Evolutionary conservation across 2,888 invertebrate species (phyloP), one percentile per base, ranked within the genome.

Genomic region (Linyphia triangularis): DNA sequence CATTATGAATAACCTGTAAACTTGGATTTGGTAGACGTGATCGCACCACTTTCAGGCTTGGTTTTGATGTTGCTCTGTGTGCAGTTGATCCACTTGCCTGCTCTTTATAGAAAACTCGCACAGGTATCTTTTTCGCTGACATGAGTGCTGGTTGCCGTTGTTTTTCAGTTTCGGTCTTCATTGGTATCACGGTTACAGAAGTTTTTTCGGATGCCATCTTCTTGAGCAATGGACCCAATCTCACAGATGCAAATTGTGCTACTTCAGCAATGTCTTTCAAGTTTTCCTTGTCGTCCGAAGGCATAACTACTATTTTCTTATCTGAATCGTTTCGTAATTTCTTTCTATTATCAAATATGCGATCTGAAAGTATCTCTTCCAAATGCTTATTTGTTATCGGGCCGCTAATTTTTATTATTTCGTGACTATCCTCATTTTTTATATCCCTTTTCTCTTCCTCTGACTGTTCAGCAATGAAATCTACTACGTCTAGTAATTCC

Each of bases 361-460:
- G 63, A 33, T 83, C 72, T n/a, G 84, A 65, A 84, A 89, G 77
- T 61, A 89, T 89, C 40, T 84, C 75, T 40, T 84, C 72, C 4
- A 88, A 30, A 26, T 81, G 86, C 0, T 63, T 33, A 22, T 88
- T 70, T 28, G 83, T 88, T 9, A 83, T 72, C 2, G 77, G 88
- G 3, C 83, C 83, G 63, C 77, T 70, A 10, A 88, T 83, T 77
- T 78, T 88, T n/a, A 88, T 88, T n/a, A 88, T 77, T 70, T 88
- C 83, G n/a, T 83, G 88, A 43, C 83, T 83, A 16, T 30, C 24
- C 0, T 67, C 72, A 26, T 65, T n/a, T 75, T 88, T 81, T 3
- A 51, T 7, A 3, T 83, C 73, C 2, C 59, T 70, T 33, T 75
- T 59, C n/a, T 82, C 75, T 43, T 73, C 70, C 7, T 72, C 72